A percentile compares a stretch with the other conserved stretches of the same genome.
phyloP scores from a whole-genome alignment of 2,797 vertebrate species.

The Ceryle rudis region DNA sequence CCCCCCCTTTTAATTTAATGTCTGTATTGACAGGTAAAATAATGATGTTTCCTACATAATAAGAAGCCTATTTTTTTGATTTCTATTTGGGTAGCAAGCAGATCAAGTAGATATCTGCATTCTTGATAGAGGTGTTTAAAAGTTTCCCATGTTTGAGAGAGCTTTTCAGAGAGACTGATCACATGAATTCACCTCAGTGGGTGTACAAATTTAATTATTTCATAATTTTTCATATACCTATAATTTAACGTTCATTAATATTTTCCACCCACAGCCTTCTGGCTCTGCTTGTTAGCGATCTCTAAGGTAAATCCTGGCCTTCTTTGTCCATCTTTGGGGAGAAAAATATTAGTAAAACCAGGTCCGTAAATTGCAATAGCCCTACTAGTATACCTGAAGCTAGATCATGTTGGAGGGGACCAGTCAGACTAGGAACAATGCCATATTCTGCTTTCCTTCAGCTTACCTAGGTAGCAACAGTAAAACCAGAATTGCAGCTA shows the following conservation, averaged over 20 bases:
- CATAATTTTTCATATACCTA: not conserved
- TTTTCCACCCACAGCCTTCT: not conserved
- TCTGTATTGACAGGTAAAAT: not conserved
- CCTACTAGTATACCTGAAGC: not conserved
- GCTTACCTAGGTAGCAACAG: not conserved
- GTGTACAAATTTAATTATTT: not conserved
- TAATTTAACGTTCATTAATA: not conserved
- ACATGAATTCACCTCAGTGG: not conserved
- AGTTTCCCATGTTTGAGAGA: not conserved
- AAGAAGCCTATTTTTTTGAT: not conserved
- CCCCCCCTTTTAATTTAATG: not conserved
- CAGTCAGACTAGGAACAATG: not conserved
- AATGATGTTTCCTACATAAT: not conserved
- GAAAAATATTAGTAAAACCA: not conserved
- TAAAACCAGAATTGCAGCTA: not conserved
- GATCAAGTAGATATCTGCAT: not conserved
- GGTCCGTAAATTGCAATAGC: not conserved
- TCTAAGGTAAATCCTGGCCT: not conserved
- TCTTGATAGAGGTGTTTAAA: not conserved
- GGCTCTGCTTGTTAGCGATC: not conserved
- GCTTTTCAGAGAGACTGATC: not conserved
- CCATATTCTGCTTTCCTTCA: not conserved
- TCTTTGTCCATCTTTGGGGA: rapidly evolving
- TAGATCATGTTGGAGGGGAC: not conserved
- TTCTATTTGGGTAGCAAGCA: not conserved